A percentile compares a stretch with the other conserved stretches of the same genome.
Conservation (phyloP, 1,140 invertebrate genomes). For the Globodera ellingtonae region DNA sequence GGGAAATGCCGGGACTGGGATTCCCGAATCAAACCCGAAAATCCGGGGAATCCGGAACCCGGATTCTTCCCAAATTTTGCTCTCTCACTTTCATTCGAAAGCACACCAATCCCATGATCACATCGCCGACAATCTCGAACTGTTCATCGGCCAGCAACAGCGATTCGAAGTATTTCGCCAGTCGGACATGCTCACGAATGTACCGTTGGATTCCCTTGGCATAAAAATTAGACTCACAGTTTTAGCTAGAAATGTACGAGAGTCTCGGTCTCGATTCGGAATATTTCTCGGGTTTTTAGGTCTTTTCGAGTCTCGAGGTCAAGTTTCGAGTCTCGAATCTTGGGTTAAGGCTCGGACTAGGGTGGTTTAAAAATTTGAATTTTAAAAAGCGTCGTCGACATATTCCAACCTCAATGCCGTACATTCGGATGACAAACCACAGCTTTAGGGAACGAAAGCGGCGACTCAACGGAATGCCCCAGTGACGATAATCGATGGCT, state of each 20-base stretch:
- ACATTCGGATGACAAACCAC: constrained; percentile 93
- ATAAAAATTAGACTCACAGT: too few relatives aligned
- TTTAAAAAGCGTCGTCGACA: background rate
- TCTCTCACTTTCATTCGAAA: constrained; percentile 74
- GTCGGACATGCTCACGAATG: constrained; percentile 82
- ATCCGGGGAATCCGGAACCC: too few relatives aligned
- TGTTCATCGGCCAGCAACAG: constrained; percentile 81
- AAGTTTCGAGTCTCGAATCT: too few relatives aligned
- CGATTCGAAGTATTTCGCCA: constrained; percentile 89
- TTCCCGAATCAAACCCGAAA: too few relatives aligned
- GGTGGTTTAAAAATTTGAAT: too few relatives aligned
- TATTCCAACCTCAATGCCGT: constrained; percentile 76
- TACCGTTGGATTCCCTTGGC: constrained; percentile 80
- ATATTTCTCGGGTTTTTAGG: too few relatives aligned
- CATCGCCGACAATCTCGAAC: constrained; percentile 92
- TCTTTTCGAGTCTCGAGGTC: too few relatives aligned
- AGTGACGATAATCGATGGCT: constrained; percentile 94
- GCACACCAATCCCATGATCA: constrained; percentile 88
- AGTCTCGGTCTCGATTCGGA: too few relatives aligned
- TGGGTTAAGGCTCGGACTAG: too few relatives aligned
- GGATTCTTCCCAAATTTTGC: too few relatives aligned
- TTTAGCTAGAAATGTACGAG: too few relatives aligned
- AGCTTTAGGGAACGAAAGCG: constrained; percentile 90
- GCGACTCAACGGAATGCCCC: constrained; percentile 92
- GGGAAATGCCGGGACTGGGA: too few relatives aligned